These are phyloP conservation scores for Lampropteryx suffumata DNA, from an alignment of 2,888 invertebrate species.

Conservation along the genomic window DNA sequence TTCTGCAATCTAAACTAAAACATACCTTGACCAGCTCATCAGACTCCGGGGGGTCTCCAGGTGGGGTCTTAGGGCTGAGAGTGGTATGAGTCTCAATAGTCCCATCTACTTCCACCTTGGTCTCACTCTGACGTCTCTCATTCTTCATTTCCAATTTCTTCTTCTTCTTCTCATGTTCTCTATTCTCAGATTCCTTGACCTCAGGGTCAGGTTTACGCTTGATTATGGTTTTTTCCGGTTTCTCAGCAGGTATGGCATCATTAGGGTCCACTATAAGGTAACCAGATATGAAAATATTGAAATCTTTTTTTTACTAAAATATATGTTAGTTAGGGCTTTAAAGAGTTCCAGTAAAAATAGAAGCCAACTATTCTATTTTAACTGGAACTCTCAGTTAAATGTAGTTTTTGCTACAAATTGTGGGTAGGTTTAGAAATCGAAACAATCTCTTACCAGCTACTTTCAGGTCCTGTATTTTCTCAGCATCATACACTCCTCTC, in stretches of 20 bases:
- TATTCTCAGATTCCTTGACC: slow-evolving; percentile 51
- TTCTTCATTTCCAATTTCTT: slow-evolving; percentile 61
- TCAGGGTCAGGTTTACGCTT: slow-evolving; percentile 66
- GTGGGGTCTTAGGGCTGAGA: slow-evolving; percentile 90
- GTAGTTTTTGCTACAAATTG: background rate
- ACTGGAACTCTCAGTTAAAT: too few species aligned
- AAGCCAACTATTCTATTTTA: too few species aligned
- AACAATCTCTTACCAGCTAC: slow-evolving; percentile 68
- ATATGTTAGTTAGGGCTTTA: too few species aligned
- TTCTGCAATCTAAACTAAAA: background rate
- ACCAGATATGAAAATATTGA: background rate
- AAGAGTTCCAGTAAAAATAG: too few species aligned
- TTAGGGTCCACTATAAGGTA: slow-evolving; percentile 66
- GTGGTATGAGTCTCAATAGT: slow-evolving; percentile 89
- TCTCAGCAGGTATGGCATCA: slow-evolving; percentile 52
- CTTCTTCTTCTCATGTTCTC: slow-evolving; percentile 52
- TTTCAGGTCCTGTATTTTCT: slow-evolving; percentile 91
- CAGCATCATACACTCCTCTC: slow-evolving; percentile 92
- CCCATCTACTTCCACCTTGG: slow-evolving; percentile 85
- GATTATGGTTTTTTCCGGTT: slow-evolving; percentile 40
- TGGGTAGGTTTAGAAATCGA: slow-evolving; percentile 1
- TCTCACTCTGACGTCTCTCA: slow-evolving; percentile 71
- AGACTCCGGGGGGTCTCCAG: slow-evolving; percentile 94
- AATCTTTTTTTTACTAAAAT: too few species aligned
- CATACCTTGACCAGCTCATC: slow-evolving; percentile 93